A percentile compares a stretch with the other conserved stretches of the same genome.
phyloP scores from a whole-genome alignment of 1,140 invertebrate species.

The Ectropis grisescens region DNA sequence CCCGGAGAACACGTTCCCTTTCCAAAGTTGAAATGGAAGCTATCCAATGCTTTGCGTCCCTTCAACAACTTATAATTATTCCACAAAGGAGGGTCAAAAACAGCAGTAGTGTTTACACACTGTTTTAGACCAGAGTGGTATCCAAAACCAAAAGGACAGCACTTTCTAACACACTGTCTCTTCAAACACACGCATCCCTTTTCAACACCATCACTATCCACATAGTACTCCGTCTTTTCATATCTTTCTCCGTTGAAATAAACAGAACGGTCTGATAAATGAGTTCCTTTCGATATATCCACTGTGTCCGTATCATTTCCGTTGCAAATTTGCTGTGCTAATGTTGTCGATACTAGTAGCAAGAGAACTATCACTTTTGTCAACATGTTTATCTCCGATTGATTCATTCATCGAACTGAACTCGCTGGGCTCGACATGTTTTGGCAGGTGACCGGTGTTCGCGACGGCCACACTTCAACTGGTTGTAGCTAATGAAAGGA shows the following conservation, averaged over 20 bases:
- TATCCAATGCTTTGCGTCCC: slow-evolving; percentile 11
- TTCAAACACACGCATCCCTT: slow-evolving; percentile 25
- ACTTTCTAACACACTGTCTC: slow-evolving; percentile 24
- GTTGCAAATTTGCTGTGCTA: no score
- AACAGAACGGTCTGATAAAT: slow-evolving; percentile 16
- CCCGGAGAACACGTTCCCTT: slow-evolving; percentile 13
- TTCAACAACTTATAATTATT: slow-evolving; percentile 12
- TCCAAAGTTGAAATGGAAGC: slow-evolving; percentile 19
- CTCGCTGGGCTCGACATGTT: no score
- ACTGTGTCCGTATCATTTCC: no score
- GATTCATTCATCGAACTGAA: no score
- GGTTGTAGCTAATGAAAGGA: no score
- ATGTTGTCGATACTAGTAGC: no score
- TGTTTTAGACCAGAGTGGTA: not conserved
- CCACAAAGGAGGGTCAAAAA: slow-evolving; percentile 22
- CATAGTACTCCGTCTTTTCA: slow-evolving; percentile 18
- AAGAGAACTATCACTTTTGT: no score
- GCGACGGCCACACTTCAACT: no score
- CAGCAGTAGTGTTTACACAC: slow-evolving; percentile 13
- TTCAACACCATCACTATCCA: slow-evolving; percentile 11
- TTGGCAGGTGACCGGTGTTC: no score
- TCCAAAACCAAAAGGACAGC: slow-evolving; percentile 22
- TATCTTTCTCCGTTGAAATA: slow-evolving; percentile 16
- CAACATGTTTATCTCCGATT: no score
- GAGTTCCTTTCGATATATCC: slow-evolving; percentile 24